A percentile compares a stretch with the other conserved stretches of the same genome.
phyloP scores from a whole-genome alignment of 1,140 invertebrate species.

The Rhysida immarginata region DNA sequence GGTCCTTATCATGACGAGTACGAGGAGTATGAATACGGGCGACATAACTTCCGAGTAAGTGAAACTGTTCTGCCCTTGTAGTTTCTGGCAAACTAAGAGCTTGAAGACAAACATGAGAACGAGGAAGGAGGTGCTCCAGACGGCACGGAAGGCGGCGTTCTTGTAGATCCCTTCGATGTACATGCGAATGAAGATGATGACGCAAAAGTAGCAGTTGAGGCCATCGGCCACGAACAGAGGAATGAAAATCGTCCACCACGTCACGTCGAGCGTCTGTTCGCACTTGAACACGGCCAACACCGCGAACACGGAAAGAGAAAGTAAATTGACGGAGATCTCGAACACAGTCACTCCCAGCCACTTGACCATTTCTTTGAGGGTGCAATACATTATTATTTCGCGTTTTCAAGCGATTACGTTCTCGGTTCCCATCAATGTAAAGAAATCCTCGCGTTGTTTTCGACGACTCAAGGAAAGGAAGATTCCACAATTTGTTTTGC shows the following conservation, averaged over 20 bases:
- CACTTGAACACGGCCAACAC: constrained; percentile 53
- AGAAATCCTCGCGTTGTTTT: too few relatives aligned
- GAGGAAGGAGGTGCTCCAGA: constrained; percentile 72
- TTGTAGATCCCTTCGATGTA: constrained; percentile 62
- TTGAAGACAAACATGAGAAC: constrained; percentile 80
- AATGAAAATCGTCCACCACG: constrained; percentile 67
- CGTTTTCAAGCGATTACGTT: neutral
- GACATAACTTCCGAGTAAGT: constrained; percentile 85
- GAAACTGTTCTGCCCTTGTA: constrained; percentile 57
- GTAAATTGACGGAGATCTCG: constrained; percentile 78
- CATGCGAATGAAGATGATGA: constrained; percentile 86
- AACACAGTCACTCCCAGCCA: constrained; percentile 87
- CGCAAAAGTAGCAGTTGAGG: constrained; percentile 82
- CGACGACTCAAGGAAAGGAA: too few relatives aligned
- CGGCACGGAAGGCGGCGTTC: constrained; percentile 53
- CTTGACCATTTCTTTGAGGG: constrained; percentile 67
- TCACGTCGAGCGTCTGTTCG: constrained; percentile 20
- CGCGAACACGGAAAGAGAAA: constrained; percentile 67
- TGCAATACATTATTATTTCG: constrained; percentile 67
- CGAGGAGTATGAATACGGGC: constrained; percentile 75
- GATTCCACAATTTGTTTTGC: too few relatives aligned
- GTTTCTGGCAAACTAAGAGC: constrained; percentile 74
- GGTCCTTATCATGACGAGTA: constrained; percentile 75
- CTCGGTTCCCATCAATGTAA: too few relatives aligned
- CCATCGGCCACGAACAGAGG: constrained; percentile 82